Evolutionary conservation across 2,797 vertebrate species (phyloP), one percentile per base, ranked within the genome.

Genomic region (Naso thynnoides): DNA sequence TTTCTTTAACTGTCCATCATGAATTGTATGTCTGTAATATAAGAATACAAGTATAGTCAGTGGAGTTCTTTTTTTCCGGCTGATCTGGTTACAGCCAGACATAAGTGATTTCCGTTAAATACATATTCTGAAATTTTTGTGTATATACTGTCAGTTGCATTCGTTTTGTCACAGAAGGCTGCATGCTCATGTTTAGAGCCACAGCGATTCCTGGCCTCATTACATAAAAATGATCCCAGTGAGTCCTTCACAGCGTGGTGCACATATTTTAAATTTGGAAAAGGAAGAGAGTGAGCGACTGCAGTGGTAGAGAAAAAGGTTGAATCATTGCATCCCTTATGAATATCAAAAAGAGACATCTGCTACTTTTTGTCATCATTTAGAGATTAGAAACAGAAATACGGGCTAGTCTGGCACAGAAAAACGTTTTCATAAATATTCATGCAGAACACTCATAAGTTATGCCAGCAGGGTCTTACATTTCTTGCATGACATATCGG

Each of bases 401-500:
- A 19, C 26, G 23, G 11, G n/a, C n/a, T 11, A 0, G 2, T 24
- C 19, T 54, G 18, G 24, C 24, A 56, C 9, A 56, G 23, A 33
- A 19, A 42, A 54, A 31, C 8, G 6, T 41, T 45, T 29, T 1
- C n/a, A 47, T 67, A 24, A 69, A 73, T 60, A 76, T 57, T 21
- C 9, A 76, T 67, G 26, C 15, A 39, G 31, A 33, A 52, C 42
- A 21, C 24, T 79, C 58, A 52, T 14, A 38, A 52, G 38, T 29
- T 24, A 56, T 78, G 19, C 23, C 55, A 65, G 13, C 49, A 27
- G 4, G 29, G 36, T 44, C 16, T 31, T 14, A 0, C 50, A 71
- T 38, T 36, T 49, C n/a, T 27, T 38, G 26, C 45, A 8, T 41
- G 27, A 49, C 6, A 24, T 15, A 16, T 33, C 26, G 45, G 18